Evolutionary conservation across 2,888 invertebrate species (phyloP), one percentile per base, ranked within the genome.

Genomic region (Latrodectus hesperus): DNA sequence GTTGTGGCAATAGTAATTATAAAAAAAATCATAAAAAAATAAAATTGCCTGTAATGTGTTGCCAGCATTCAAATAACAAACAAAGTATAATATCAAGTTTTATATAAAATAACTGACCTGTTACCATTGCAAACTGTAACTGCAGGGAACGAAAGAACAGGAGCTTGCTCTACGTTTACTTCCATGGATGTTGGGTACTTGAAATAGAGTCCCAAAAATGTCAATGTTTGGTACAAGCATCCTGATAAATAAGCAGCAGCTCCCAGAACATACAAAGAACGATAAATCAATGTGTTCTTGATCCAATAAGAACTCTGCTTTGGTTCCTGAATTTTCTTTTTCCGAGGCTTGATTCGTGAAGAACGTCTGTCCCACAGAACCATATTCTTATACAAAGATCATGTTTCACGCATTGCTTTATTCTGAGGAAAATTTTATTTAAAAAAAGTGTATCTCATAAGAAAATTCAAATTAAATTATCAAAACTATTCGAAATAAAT

Each of bases 101-200:
- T 6, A 38, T 38, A 38, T 38, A 38, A 6, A 38, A 6, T 38
- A 38, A 73, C 52, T 49, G 1, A 85, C 88, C 85, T 88, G 65
- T 88, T 88, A 49, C 81, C 82, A 16, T 88, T 88, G 53, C 88
- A 88, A 14, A 88, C 49, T 10, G 88, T 88, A n/a, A 88, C 84
- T 5, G 85, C 88, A 0, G 88, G 88, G 26, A 88, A 88, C 9
- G 22, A 53, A 17, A 88, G 71, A 26, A 78, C 65, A 3, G 84
- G 88, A 9, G 53, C 70, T 70, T 88, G 84, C 10, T 84, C 70
- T 5, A 88, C 88, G 17, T 75, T 88, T 9, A 88, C 85, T 74
- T 88, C 88, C 76, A 88, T 83, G 9, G 88, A 73, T 8, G 88
- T 88, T 12, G 88, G 88, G 14, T 88, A 88, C 64, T 82, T 26